Base-by-base conservation (phyloP, 1,140 invertebrate species). In the Bombus affinis region DNA sequence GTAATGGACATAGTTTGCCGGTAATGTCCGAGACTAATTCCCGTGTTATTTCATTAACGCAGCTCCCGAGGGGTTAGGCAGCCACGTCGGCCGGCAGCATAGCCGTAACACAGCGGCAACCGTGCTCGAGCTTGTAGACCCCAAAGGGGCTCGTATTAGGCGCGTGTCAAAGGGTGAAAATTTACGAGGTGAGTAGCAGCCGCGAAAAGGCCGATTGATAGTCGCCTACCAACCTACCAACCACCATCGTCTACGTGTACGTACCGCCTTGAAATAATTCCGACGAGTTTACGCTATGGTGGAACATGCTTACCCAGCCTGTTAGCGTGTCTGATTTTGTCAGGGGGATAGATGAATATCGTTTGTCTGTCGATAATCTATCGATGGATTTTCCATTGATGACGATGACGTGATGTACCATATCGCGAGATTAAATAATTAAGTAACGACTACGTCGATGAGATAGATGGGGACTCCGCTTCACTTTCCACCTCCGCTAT, bases 1-100 rank as follows among this genome's bases (percentile, higher is more conserved):
- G 91, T 95, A 95, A 95, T 95, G 95, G 94, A 94, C 95, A 95
- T 95, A 95, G 95, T 95, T 95, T 93, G 94, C 89, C 91, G 94
- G 93, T 95, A 95, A 95, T 95, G 95, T 95, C 94, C 95, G 94
- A 95, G 94, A 95, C 95, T 95, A 95, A 95, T 95, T 94, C 93
- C 94, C 94, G 94, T 95, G 94, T 95, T 95, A 95, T 95, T 95
- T 95, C 94, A 95, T 95, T 95, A 95, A 94, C 94, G 87, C 93
- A 92, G 92, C 94, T 91, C 89, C 93, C 86, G 87, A 92, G 93
- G 93, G 93, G 88, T 90, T 86, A 86, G 83, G 75, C 86, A 87
- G 83, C 88, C 86, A 77, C 85, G 85, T 77, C 86, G 75, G 53
- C 85, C 82, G 90, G 83, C 88, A 86, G 83, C 90, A 82, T 87